Evolutionary conservation across 2,113 vertebrate genomes (phyloP).

Genomic region (Neodon shergylaensis): DNA sequence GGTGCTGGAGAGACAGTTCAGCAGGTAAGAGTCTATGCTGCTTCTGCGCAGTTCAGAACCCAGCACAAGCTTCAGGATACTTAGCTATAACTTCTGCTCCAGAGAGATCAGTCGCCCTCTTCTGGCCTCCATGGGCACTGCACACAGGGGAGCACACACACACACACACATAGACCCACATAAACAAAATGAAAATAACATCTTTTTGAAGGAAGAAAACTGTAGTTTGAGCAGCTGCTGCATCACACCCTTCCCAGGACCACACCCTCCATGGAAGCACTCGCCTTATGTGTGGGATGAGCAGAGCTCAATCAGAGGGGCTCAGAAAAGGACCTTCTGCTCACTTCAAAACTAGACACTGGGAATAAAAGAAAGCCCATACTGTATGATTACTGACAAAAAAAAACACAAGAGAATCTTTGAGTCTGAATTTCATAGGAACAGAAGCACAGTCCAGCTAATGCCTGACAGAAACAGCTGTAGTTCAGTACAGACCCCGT

Average conservation of each 20-base stretch:
- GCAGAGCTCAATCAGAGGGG: not conserved
- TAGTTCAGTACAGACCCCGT: not conserved
- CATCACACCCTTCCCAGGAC: not conserved
- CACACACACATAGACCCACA: not conserved
- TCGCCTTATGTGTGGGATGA: not conserved
- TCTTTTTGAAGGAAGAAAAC: not conserved
- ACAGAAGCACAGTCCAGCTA: not conserved
- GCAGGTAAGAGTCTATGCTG: not conserved
- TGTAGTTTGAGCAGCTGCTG: not conserved
- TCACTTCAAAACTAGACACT: not conserved
- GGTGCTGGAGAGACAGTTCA: no score
- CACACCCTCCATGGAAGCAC: no score
- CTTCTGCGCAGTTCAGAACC: no score
- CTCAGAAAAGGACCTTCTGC: constrained; percentile 11
- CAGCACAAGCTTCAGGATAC: no score
- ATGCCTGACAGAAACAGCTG: constrained; percentile 44
- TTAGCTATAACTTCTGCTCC: not conserved
- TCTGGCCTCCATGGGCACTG: not conserved
- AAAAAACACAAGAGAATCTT: not conserved
- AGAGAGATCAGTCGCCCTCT: not conserved
- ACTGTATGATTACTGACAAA: constrained; percentile 52
- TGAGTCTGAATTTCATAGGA: constrained; percentile 20
- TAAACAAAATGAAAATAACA: not conserved
- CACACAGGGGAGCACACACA: not conserved
- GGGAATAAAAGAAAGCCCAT: not conserved